A percentile compares a stretch with the other conserved stretches of the same genome.
Conservation (phyloP, 2,113 vertebrate genomes). For the Stigmatopora argus region DNA sequence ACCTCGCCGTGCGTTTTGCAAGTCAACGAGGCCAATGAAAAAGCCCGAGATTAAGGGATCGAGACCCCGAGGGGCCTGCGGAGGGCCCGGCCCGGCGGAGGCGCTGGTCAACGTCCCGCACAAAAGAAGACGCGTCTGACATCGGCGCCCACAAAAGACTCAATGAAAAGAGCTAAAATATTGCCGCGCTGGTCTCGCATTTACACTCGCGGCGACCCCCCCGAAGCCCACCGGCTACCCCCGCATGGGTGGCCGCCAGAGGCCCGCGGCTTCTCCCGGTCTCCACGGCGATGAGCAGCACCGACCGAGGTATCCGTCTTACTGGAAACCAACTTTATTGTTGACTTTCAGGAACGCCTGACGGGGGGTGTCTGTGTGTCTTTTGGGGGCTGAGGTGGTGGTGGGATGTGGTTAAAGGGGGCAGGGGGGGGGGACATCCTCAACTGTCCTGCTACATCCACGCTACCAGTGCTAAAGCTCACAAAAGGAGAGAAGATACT, state of each 20-base stretch:
- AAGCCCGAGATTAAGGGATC: conserved; percentile 54
- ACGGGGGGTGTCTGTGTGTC: not conserved
- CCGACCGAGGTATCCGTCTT: conserved; percentile 67
- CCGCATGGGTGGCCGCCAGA: conserved; percentile 41
- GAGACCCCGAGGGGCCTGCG: conserved; percentile 37
- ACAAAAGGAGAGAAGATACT: not conserved
- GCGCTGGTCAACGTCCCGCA: conserved; percentile 55
- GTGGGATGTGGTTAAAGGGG: not conserved
- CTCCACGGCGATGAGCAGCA: conserved; percentile 63
- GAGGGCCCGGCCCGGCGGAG: conserved; percentile 46
- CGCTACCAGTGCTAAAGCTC: not conserved
- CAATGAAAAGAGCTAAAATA: conserved; percentile 28
- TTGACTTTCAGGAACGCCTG: conserved; percentile 67
- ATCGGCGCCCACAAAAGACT: conserved; percentile 39
- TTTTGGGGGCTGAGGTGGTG: not conserved
- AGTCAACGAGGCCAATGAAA: conserved; percentile 45
- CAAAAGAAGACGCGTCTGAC: conserved; percentile 49
- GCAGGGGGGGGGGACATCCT: not conserved
- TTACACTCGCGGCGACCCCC: not conserved
- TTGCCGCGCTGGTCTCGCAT: conserved; percentile 6
- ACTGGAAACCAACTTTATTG: conserved; percentile 73
- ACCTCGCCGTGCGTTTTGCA: conserved; percentile 31
- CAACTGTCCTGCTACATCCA: not conserved
- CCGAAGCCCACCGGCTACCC: not conserved
- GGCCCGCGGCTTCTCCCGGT: conserved; percentile 49